Evolutionary conservation across 1,140 invertebrate species (phyloP).

Genomic region (Melipona quadrifasciata): DNA sequence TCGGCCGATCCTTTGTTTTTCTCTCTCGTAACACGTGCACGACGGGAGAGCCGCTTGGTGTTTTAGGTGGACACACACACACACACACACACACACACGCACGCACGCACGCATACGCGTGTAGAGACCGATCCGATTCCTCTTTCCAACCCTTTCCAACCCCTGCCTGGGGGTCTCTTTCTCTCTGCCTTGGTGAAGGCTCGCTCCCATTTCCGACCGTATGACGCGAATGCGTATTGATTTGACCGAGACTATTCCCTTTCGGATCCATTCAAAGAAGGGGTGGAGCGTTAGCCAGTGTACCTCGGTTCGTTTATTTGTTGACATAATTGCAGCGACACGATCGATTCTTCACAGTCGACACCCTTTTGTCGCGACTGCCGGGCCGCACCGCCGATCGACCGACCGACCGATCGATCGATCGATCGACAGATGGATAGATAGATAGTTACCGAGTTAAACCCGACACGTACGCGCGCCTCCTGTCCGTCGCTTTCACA

Average conservation of each 20-base stretch:
- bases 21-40: slow-evolving; percentile 29
- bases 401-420: slow-evolving; percentile 9
- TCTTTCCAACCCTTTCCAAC: neutral
- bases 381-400: neutral
- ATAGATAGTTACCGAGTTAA: neutral
- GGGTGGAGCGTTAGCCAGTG: neutral
- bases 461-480: no score
- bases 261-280: slow-evolving; percentile 54
- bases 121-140: neutral
- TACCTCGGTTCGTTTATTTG: slow-evolving; percentile 34
- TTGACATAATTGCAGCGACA: slow-evolving; percentile 44
- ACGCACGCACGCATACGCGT: no score
- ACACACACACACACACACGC: neutral
- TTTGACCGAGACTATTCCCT: slow-evolving; percentile 63
- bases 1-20: slow-evolving; percentile 25
- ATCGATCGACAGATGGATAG: no score
- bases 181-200: no score
- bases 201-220: neutral
- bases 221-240: slow-evolving; percentile 51
- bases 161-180: neutral
- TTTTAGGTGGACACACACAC: neutral
- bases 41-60: neutral
- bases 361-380: neutral
- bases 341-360: slow-evolving; percentile 5
- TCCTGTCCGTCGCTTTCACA: no score